phyloP scores from a whole-genome alignment of 2,113 vertebrate species.

The Callorhinus ursinus region DNA sequence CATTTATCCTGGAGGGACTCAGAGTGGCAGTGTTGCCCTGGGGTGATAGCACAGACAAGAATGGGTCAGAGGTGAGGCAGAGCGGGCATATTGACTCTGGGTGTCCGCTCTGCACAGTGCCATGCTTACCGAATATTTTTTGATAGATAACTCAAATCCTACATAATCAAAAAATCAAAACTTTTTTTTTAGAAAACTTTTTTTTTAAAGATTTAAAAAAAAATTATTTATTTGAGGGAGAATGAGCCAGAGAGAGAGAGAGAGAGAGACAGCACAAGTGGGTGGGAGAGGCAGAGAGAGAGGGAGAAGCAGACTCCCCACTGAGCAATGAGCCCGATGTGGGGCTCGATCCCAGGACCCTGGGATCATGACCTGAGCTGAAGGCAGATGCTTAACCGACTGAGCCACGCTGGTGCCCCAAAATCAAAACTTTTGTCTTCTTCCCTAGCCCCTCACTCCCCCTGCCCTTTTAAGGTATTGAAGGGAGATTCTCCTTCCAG shows the following conservation, averaged over 20 bases:
- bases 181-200: too few relatives aligned
- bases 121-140: not conserved
- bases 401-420: too few relatives aligned
- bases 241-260: too few relatives aligned
- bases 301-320: too few relatives aligned
- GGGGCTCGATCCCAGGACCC: too few relatives aligned
- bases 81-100: not conserved
- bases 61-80: not conserved
- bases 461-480: not conserved
- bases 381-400: too few relatives aligned
- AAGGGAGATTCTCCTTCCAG: not conserved
- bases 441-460: not conserved
- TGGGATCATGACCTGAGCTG: too few relatives aligned
- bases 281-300: too few relatives aligned
- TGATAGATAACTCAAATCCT: not conserved
- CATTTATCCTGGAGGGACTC: not conserved
- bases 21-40: not conserved
- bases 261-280: too few relatives aligned
- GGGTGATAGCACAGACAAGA: not conserved
- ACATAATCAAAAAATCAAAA: not conserved
- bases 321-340: too few relatives aligned
- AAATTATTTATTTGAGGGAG: too few relatives aligned
- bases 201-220: too few relatives aligned
- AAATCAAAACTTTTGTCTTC: not conserved
- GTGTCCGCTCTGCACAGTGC: not conserved